Evolutionary conservation across 2,888 invertebrate species (phyloP), one percentile per base, ranked within the genome.

Genomic region (Pollenia amentaria): DNA sequence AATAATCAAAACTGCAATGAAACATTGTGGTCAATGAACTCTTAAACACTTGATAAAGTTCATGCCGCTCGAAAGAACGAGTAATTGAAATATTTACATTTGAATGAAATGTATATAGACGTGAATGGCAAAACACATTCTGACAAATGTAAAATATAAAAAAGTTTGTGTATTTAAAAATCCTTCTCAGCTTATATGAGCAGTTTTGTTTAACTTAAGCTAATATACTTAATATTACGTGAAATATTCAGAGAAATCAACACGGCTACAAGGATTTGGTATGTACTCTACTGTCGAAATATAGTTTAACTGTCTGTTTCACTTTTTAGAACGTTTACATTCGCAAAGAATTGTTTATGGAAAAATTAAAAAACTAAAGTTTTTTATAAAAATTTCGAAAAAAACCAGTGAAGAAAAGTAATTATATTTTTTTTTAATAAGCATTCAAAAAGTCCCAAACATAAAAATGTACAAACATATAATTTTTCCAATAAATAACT

Each of bases 11-110:
- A 55, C 55, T 46, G 51, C 7, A 38, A 16, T 51, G 21, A 12
- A 65, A 65, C 46, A n/a, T n/a, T 12, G 21, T 73, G 83, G 83
- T 84, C 83, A 80, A 80, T 87, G 87, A 87, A 83, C 87, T 84
- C 76, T 65, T 11, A 40, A 80, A 69, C 40, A 75, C 44, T 38
- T 67, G 12, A 51, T 9, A 46, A 53, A 62, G 67, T 80, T 80
- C 62, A 70, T 46, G 75, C 67, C 67, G 76, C 76, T 79, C 60
- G 51, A 84, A 73, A 60, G 73, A 51, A 69, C 40, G 51, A 79
- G 65, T 70, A 67, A 83, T 60, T 65, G 80, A 80, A 77, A 53
- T 67, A 53, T 80, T 79, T 73, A n/a, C 40, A 38, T 53, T 76
- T 69, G 11, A 46, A 60, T 53, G 51, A 18, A 65, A 65, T 51